Percentiles rank a stretch among this genome's conserved stretches.
Conservation (phyloP, 2,797 vertebrate species). For the Anolis apletophallus region DNA sequence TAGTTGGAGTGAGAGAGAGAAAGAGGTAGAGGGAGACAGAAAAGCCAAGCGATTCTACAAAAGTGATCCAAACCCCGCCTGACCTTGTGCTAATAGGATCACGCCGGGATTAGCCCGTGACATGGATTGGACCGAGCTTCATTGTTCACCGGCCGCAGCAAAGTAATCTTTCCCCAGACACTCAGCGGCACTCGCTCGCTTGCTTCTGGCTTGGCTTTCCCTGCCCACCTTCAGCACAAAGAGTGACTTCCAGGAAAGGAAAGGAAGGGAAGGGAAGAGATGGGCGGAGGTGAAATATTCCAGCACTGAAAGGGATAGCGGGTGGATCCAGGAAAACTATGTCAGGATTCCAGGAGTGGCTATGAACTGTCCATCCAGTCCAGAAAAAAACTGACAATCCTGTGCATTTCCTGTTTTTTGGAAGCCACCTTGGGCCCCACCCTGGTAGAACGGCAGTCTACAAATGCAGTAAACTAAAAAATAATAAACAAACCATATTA, state of each 20-base stretch:
- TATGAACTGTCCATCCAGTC: too few relatives aligned
- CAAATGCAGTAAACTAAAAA: too few relatives aligned
- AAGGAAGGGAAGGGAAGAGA: not conserved
- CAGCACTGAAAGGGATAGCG: too few relatives aligned
- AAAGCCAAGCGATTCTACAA: constrained; percentile 33
- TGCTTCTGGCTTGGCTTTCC: not conserved
- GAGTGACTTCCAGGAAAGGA: not conserved
- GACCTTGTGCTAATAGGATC: constrained; percentile 72
- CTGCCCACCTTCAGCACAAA: not conserved
- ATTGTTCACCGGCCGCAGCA: constrained; percentile 46
- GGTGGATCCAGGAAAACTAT: not conserved
- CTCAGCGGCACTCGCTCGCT: constrained; percentile 37
- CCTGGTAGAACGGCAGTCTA: too few relatives aligned
- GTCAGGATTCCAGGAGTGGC: too few relatives aligned
- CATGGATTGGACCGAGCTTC: constrained; percentile 43
- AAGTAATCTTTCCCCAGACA: constrained; percentile 62
- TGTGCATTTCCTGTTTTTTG: too few relatives aligned
- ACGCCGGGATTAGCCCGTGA: constrained; percentile 64
- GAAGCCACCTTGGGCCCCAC: too few relatives aligned
- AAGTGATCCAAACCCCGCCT: constrained; percentile 44
- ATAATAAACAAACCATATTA: too few relatives aligned
- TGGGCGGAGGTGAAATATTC: not conserved
- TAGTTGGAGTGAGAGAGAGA: not conserved
- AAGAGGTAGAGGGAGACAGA: constrained; percentile 12
- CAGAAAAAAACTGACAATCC: too few relatives aligned